Evolutionary conservation across 2,113 vertebrate species (phyloP), one percentile per base, ranked within the genome.

Genomic region (Pelmatolapia mariae): DNA sequence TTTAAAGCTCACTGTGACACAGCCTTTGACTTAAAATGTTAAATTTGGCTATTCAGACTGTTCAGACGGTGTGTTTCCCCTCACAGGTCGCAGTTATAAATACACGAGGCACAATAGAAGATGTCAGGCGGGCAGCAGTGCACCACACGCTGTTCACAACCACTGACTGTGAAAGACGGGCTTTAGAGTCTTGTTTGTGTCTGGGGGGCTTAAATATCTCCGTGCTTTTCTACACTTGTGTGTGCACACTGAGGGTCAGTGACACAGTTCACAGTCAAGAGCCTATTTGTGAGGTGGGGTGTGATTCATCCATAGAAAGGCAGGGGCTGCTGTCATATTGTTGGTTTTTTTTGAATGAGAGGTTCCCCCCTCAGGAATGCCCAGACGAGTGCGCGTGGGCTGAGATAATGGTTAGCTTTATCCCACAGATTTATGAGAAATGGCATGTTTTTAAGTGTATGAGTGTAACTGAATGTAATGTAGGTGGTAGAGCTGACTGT

Each of bases 111-210:
- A 89, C 79, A 93, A 90, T 47, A 47, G 86, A 71, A 78, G 33
- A 59, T 79, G 90, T 89, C 89, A 82, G 81, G 83, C 86, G 79
- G 80, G 89, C 86, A 82, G 47, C 73, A 84, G 61, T n/a, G 24
- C 82, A 33, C 82, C 8, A 47, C 31, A 10, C 63, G 68, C 84
- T 89, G 57, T 95, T 93, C 92, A 93, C 89, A 95, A 84, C 87
- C 86, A 85, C 80, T 91, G 92, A 85, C 88, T 91, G 76, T 95
- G 93, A 94, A 92, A 94, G 91, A 90, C 82, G 0, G 43, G 81
- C 86, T 91, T 93, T 73, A 79, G 54, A 29, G 24, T 76, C 63
- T 31, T 90, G 84, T 91, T 89, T 93, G 86, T 68, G 59, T 93
- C 82, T 91, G 85, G 86, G 83, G 61, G 82, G 59, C 80, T 88